A percentile compares a stretch with the other conserved stretches of the same genome.
Conservation (phyloP, 2,797 vertebrate genomes). For the Characodon lateralis region DNA sequence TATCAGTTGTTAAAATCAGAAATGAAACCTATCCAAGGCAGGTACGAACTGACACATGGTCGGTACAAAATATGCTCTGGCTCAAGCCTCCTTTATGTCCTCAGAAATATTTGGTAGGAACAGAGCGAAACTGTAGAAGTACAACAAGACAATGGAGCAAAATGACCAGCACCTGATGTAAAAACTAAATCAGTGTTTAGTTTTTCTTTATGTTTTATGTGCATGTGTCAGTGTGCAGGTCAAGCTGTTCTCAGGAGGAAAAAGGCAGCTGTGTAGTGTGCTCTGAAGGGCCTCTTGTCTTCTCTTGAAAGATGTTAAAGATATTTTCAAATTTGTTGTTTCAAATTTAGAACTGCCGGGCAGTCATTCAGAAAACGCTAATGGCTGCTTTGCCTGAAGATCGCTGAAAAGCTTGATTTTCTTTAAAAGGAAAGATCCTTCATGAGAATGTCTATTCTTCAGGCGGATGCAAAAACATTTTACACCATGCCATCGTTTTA, state of each 20-base stretch:
- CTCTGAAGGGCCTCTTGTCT: slow-evolving; percentile 38
- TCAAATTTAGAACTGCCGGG: slow-evolving; percentile 30
- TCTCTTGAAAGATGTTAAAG: slow-evolving; percentile 50
- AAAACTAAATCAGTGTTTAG: background rate
- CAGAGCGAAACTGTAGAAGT: background rate
- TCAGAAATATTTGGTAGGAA: background rate
- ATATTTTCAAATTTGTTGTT: slow-evolving; percentile 20
- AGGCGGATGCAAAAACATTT: background rate
- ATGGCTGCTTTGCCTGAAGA: slow-evolving; percentile 5
- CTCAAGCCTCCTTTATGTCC: no score
- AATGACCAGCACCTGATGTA: background rate
- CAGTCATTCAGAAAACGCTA: slow-evolving; percentile 16
- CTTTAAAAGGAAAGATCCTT: slow-evolving; percentile 5
- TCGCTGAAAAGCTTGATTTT: background rate
- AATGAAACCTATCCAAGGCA: background rate
- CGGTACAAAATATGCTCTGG: background rate
- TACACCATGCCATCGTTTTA: background rate
- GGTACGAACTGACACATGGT: background rate
- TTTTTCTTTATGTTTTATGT: background rate
- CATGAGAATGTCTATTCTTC: slow-evolving; percentile 9
- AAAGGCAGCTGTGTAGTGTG: slow-evolving; percentile 29
- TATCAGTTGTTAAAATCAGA: no score
- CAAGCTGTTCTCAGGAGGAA: slow-evolving; percentile 37
- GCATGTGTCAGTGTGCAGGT: slow-evolving; percentile 20
- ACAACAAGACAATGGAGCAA: background rate